phyloP scores from a whole-genome alignment of 2,888 invertebrate species.

The Glyphotaelius pellucidus region DNA sequence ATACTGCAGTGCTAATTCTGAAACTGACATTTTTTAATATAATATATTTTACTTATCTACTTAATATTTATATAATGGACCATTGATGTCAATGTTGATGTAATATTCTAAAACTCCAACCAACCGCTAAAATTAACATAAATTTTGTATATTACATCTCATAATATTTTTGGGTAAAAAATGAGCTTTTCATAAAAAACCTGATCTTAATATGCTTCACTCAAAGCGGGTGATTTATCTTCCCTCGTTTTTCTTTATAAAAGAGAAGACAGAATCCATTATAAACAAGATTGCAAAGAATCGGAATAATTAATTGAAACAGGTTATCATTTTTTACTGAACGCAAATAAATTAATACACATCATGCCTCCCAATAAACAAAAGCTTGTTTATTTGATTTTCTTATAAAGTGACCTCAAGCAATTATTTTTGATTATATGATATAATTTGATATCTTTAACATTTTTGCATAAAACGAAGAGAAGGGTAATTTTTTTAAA shows the following conservation, averaged over 20 bases:
- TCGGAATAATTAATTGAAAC: background rate
- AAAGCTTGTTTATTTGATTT: background rate
- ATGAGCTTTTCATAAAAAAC: background rate
- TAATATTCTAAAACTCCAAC: background rate
- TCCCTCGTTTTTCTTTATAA: background rate
- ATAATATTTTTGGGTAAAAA: background rate
- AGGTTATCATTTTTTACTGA: background rate
- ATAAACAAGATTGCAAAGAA: background rate
- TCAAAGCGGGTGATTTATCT: constrained; percentile 32
- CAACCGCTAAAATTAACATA: background rate
- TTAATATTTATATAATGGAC: too few relatives aligned
- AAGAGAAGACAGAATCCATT: constrained; percentile 36
- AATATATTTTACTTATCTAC: too few relatives aligned
- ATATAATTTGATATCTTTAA: background rate
- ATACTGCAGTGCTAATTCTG: too few relatives aligned
- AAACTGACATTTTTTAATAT: too few relatives aligned
- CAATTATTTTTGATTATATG: background rate
- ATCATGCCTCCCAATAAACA: background rate
- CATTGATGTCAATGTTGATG: too few relatives aligned
- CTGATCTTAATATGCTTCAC: background rate
- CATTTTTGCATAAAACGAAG: background rate
- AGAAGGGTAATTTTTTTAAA: background rate
- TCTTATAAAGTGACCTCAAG: background rate
- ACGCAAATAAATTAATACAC: background rate
- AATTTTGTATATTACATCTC: background rate